These are phyloP conservation scores for Nymphalis io DNA, from an alignment of 1,140 invertebrate genomes.

Conservation along the genomic window DNA sequence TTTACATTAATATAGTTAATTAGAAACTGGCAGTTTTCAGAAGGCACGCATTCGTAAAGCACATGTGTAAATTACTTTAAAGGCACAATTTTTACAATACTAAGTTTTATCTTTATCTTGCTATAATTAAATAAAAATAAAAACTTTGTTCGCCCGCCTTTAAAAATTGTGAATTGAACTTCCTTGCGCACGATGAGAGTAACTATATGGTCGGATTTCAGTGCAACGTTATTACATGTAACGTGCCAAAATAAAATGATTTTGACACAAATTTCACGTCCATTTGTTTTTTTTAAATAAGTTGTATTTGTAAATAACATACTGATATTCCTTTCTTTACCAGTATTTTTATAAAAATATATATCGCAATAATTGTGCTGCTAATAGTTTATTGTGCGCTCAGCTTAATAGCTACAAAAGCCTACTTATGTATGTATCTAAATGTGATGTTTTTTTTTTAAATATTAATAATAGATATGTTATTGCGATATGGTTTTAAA, in stretches of 20 bases:
- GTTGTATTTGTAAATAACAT: no score
- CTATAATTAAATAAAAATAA: not conserved
- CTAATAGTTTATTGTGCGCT: constrained; percentile 5
- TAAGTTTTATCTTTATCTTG: not conserved
- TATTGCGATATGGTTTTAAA: constrained; percentile 11
- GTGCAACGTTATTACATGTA: no score
- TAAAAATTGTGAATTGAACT: no score
- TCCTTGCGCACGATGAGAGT: no score
- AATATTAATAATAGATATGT: constrained; percentile 5
- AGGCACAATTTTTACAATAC: constrained; percentile 31
- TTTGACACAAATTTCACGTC: no score
- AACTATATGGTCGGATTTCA: no score
- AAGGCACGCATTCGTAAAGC: constrained; percentile 35
- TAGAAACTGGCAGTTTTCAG: constrained; percentile 71
- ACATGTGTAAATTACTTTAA: constrained; percentile 8
- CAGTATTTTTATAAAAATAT: no score
- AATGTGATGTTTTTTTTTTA: constrained; percentile 4
- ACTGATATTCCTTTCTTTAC: no score
- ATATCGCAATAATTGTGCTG: not conserved
- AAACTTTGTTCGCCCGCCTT: not conserved
- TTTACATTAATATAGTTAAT: constrained; percentile 67
- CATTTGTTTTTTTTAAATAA: no score
- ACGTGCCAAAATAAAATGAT: no score
- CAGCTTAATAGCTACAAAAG: not conserved
- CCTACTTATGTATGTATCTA: not conserved